Conservation (phyloP, 2,888 invertebrate species). For the Drosophila conformis region DNA sequence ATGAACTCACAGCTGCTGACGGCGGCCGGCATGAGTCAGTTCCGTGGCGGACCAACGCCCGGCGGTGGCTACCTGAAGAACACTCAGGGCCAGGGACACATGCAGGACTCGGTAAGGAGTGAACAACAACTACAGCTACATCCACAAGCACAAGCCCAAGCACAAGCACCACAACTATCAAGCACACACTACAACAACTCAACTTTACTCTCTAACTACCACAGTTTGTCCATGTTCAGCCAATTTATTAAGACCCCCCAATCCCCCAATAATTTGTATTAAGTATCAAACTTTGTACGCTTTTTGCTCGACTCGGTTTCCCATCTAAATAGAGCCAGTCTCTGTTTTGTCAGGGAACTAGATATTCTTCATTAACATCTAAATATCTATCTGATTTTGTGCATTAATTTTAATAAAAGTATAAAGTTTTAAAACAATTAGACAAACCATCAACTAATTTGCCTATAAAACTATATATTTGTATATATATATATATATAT, state of each 20-base stretch:
- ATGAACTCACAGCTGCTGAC: conserved; percentile 88
- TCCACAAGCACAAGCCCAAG: conserved; percentile 13
- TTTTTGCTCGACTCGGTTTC: conserved; percentile 8
- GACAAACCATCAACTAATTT: conserved; percentile 17
- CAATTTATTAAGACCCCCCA: conserved; percentile 21
- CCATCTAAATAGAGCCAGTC: conserved; percentile 5
- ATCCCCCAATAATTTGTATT: conserved; percentile 43
- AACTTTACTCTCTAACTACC: conserved; percentile 27
- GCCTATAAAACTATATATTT: neutral
- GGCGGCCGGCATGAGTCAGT: conserved; percentile 86
- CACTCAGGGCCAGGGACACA: conserved; percentile 84
- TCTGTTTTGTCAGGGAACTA: conserved; percentile 11
- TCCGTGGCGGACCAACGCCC: conserved; percentile 84
- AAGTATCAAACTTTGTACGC: conserved; percentile 22
- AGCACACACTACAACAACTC: conserved; percentile 41
- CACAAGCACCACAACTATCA: conserved; percentile 30
- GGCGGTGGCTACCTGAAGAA: conserved; percentile 83
- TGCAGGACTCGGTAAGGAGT: conserved; percentile 85
- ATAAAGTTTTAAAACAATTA: conserved; percentile 26
- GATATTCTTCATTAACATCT: conserved; percentile 44
- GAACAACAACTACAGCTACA: conserved; percentile 38
- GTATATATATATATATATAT: neutral
- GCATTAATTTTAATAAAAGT: conserved; percentile 54
- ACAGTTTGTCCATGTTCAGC: conserved; percentile 39
- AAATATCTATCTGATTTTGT: conserved; percentile 50